These are phyloP conservation scores for Rhadinocentrus ornatus DNA, from an alignment of 2,797 vertebrate species.

Conservation along the genomic window DNA sequence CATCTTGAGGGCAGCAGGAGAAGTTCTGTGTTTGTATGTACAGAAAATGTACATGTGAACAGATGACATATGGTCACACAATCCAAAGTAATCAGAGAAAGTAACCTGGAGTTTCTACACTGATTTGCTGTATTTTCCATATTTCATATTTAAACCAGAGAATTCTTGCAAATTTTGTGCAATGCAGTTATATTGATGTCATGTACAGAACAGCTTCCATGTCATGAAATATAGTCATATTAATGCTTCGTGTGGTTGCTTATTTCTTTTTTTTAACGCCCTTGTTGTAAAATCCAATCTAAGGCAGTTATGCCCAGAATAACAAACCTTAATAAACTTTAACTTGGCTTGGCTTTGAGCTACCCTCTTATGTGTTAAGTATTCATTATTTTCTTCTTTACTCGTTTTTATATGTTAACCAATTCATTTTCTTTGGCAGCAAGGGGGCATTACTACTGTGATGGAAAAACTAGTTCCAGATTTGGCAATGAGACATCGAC, in stretches of 20 bases:
- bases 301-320: slow-evolving; percentile 28
- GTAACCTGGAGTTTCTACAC: neutral
- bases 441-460: neutral
- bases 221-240: neutral
- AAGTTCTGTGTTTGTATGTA: slow-evolving; percentile 30
- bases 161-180: neutral
- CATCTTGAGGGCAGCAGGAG: slow-evolving; percentile 80
- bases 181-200: slow-evolving; percentile 13
- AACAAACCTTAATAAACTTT: slow-evolving; percentile 65
- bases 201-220: neutral
- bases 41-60: slow-evolving; percentile 32
- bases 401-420: slow-evolving; percentile 17
- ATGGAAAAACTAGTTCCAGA: neutral
- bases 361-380: slow-evolving; percentile 37
- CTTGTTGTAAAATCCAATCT: neutral
- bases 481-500: slow-evolving; percentile 19
- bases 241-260: neutral
- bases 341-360: slow-evolving; percentile 52
- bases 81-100: neutral
- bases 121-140: slow-evolving; percentile 27
- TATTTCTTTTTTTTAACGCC: neutral
- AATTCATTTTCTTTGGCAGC: slow-evolving; percentile 17
- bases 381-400: slow-evolving; percentile 60
- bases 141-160: slow-evolving; percentile 13
- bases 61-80: neutral